These are phyloP conservation scores for Poeciliopsis infans DNA, from an alignment of 2,797 vertebrate genomes.

Conservation along the genomic window DNA sequence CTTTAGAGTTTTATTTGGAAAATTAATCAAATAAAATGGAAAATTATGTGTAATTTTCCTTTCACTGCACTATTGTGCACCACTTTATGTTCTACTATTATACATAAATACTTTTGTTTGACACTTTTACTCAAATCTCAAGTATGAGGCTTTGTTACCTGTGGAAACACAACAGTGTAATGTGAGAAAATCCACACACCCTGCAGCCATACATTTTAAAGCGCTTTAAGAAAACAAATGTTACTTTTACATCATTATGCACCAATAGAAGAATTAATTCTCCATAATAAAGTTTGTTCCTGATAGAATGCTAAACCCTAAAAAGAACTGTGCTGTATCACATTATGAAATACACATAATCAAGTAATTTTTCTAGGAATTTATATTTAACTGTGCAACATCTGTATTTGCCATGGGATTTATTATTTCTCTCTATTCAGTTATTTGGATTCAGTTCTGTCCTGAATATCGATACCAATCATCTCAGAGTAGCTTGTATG, in stretches of 20 bases:
- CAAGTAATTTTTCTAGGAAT: background rate
- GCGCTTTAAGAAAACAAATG: background rate
- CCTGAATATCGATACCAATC: background rate
- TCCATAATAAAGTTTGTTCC: background rate
- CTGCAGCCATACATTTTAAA: background rate
- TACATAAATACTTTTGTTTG: background rate
- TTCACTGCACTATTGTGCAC: background rate
- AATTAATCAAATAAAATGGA: background rate
- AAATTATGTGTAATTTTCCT: background rate
- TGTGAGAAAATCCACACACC: background rate
- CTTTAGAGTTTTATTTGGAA: background rate
- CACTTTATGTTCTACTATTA: background rate
- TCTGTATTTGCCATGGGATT: background rate
- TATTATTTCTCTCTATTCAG: background rate
- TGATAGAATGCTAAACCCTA: background rate
- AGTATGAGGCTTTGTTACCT: background rate
- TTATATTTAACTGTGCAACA: conserved; percentile 1
- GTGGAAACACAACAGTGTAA: background rate
- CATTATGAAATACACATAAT: background rate
- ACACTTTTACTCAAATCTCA: background rate
- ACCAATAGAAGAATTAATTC: background rate
- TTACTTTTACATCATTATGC: background rate
- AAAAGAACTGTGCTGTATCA: background rate
- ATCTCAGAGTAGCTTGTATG: background rate
- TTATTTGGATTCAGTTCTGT: background rate